Base-by-base conservation (phyloP, 2,113 vertebrate genomes). In the Geococcyx californianus region DNA sequence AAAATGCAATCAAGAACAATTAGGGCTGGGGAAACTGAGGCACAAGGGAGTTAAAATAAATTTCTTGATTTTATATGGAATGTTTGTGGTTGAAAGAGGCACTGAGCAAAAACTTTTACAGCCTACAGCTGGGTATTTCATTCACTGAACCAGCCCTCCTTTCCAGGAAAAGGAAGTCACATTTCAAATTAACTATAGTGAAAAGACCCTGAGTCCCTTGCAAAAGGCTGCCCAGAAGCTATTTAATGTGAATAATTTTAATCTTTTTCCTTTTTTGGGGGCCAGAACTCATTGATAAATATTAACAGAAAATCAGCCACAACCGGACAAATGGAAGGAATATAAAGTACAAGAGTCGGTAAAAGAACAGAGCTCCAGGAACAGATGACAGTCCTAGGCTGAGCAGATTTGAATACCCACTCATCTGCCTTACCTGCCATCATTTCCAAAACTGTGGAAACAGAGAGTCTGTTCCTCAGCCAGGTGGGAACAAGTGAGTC, bases 101-200 rank as follows among this genome's bases (percentile, higher is more conserved):
- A 84, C 49, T n/a, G 86, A 89, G 79, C 80, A 90, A 87, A 91
- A 94, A 84, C 23, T 78, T 95, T 87, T 96, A 88, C 56, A 78
- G 62, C 13, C 28, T 89, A 89, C 87, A 96, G 84, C 87, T 96
- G 94, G 93, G 62, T 95, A 94, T 94, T 95, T 94, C 73, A 96
- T 96, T 93, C 73, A 84, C 21, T 66, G 76, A 76, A 78, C 66
- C 73, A 89, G 62, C 88, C 64, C 54, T 94, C 45, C 66, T 96
- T 90, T 95, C 95, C 93, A 96, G 95, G 89, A 96, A 95, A 96
- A 95, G 96, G 93, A 97, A 97, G 95, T 94, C 95, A 97, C 91
- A 95, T 95, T 95, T 97, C 93, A 96, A 90, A 95, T 80, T 92
- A 95, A 90, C 93, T 94, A 74, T 45, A 89, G 80, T 82, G 58